phyloP scores from a whole-genome alignment of 1,140 invertebrate species.

The Drosophila ogumai region DNA sequence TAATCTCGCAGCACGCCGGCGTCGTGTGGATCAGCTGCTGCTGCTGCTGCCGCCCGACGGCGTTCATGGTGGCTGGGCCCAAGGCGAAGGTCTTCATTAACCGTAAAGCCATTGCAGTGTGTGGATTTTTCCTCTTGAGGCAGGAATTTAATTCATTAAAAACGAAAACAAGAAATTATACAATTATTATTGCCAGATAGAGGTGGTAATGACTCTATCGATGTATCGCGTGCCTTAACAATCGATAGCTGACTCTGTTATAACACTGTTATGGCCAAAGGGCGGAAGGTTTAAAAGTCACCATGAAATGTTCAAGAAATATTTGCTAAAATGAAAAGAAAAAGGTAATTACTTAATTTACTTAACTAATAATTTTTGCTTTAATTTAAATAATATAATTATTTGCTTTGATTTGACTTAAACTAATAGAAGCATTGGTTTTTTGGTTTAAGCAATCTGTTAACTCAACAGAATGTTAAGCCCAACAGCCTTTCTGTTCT shows the following conservation, averaged over 20 bases:
- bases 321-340: not conserved
- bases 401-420: not conserved
- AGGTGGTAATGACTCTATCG: not conserved
- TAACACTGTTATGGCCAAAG: not conserved
- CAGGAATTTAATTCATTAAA: conserved; percentile 21
- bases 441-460: not conserved
- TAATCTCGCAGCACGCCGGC: conserved; percentile 87
- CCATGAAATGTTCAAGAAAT: no score
- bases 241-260: not conserved
- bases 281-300: not conserved
- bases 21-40: conserved; percentile 86
- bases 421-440: not conserved
- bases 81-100: conserved; percentile 20
- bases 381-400: not conserved
- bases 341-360: not conserved
- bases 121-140: not conserved
- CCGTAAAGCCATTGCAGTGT: conserved; percentile 21
- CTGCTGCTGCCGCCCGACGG: not conserved
- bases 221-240: not conserved
- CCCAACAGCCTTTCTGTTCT: not conserved
- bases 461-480: not conserved
- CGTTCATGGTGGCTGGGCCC: not conserved
- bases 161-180: conserved; percentile 30
- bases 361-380: not conserved
- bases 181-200: conserved; percentile 15